Percentiles rank a stretch among this genome's conserved stretches.
Evolutionary conservation across 2,888 invertebrate genomes (phyloP).

Genomic region (Limnephilus marmoratus): DNA sequence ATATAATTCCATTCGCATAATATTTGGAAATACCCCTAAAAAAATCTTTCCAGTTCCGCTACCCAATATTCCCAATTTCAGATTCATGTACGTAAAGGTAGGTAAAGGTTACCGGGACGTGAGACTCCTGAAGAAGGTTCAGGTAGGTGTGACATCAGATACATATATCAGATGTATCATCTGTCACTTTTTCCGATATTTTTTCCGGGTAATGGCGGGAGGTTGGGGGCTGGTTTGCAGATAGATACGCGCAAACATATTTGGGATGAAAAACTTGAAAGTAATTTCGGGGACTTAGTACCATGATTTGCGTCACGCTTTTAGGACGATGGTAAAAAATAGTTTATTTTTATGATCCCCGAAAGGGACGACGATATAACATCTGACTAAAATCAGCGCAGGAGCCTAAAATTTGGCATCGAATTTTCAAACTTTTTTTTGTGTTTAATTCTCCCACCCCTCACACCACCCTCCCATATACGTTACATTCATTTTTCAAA

Average conservation of each 20-base stretch:
- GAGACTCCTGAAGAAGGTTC: slow-evolving; percentile 6
- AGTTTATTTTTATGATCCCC: neutral
- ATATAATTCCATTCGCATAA: neutral
- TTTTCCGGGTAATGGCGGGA: neutral
- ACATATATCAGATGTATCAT: slow-evolving; percentile 12
- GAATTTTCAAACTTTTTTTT: neutral
- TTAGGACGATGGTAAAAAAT: neutral
- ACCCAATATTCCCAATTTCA: slow-evolving; percentile 15
- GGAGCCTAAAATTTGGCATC: neutral
- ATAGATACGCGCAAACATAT: neutral
- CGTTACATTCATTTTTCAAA: no score
- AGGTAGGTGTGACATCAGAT: slow-evolving; percentile 11
- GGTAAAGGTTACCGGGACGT: neutral
- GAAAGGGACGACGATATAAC: neutral
- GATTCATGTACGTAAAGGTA: slow-evolving; percentile 4
- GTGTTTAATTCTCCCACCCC: no score
- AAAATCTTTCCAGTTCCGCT: slow-evolving; percentile 24
- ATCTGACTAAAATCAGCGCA: neutral
- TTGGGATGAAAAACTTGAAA: slow-evolving; percentile 12
- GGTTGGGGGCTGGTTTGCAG: neutral
- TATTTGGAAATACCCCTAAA: slow-evolving; percentile 14
- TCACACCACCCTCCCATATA: no score
- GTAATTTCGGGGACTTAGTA: neutral
- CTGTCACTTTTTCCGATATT: slow-evolving; percentile 26
- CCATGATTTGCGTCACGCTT: neutral